phyloP scores from a whole-genome alignment of 92 coral and sea anemone species.

The Paramuricea clavata region DNA sequence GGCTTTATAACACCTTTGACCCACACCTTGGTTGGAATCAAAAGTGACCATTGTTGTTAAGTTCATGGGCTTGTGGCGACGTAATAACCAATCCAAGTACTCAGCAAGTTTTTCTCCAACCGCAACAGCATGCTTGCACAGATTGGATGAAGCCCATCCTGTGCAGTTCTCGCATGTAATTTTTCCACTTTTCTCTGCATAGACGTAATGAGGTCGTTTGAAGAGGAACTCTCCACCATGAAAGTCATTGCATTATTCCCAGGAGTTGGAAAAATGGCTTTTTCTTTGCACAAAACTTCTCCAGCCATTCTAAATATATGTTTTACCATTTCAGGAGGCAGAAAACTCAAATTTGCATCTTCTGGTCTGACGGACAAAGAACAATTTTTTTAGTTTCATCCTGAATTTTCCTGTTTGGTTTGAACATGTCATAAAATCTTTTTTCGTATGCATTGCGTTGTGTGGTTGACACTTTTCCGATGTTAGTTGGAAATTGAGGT shows the following conservation, averaged over 20 bases:
- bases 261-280: background rate
- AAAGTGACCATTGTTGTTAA: background rate
- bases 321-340: background rate
- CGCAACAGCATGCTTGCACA: slow-evolving; percentile 19
- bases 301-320: background rate
- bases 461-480: slow-evolving; percentile 15
- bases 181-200: background rate
- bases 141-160: background rate
- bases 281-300: background rate
- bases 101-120: background rate
- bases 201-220: background rate
- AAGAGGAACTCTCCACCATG: slow-evolving; percentile 4
- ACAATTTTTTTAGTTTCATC: background rate
- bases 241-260: background rate
- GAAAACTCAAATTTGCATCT: background rate
- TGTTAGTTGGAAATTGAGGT: slow-evolving; percentile 16
- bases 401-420: no score
- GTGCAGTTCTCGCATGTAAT: background rate
- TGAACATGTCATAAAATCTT: no score
- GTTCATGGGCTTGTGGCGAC: background rate
- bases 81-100: background rate
- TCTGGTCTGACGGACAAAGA: background rate
- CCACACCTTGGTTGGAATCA: slow-evolving; percentile 22
- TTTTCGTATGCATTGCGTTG: slow-evolving; percentile 22
- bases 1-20: no score